Evolutionary conservation across 2,797 vertebrate species (phyloP).

Genomic region (Arnoldichthys spilopterus): DNA sequence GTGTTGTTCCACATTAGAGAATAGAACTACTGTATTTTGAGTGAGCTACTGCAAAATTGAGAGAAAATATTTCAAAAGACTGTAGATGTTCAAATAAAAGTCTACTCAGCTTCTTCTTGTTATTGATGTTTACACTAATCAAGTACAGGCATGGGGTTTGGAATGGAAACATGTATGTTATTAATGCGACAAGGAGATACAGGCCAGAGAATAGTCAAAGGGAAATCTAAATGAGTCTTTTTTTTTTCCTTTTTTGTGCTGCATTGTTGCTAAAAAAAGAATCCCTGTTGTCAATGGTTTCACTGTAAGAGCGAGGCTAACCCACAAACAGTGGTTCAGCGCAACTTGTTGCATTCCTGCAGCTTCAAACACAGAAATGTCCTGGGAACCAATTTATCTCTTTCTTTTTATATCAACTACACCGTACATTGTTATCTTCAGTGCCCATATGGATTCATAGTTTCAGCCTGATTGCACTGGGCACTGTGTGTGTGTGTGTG

Average conservation of each 20-base stretch:
- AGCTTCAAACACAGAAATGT: constrained; percentile 72
- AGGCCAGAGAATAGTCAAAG: constrained; percentile 43
- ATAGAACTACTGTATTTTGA: not conserved
- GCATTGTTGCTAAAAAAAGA: constrained; percentile 31
- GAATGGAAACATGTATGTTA: constrained; percentile 39
- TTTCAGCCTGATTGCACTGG: constrained; percentile 22
- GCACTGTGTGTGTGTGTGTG: constrained; percentile 7
- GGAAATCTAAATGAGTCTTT: constrained; percentile 49
- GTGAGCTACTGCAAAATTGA: not conserved
- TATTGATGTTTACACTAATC: constrained; percentile 29
- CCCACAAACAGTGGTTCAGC: constrained; percentile 59
- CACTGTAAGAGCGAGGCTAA: constrained; percentile 27
- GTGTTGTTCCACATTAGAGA: not conserved
- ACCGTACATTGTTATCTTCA: constrained; percentile 28
- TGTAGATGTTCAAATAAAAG: not conserved
- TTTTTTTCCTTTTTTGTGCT: constrained; percentile 15
- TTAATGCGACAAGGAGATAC: constrained; percentile 8
- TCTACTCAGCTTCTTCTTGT: constrained; percentile 15
- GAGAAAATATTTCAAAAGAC: constrained; percentile 4
- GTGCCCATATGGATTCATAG: constrained; percentile 15
- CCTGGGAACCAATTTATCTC: constrained; percentile 75
- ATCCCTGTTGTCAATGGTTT: constrained; percentile 40
- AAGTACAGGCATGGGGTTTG: constrained; percentile 13
- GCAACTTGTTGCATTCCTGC: constrained; percentile 67
- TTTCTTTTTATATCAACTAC: constrained; percentile 53